A percentile compares a stretch with the other conserved stretches of the same genome.
Evolutionary conservation across 2,113 vertebrate species (phyloP).

Genomic region (Pseudolaguvia tuberculata): DNA sequence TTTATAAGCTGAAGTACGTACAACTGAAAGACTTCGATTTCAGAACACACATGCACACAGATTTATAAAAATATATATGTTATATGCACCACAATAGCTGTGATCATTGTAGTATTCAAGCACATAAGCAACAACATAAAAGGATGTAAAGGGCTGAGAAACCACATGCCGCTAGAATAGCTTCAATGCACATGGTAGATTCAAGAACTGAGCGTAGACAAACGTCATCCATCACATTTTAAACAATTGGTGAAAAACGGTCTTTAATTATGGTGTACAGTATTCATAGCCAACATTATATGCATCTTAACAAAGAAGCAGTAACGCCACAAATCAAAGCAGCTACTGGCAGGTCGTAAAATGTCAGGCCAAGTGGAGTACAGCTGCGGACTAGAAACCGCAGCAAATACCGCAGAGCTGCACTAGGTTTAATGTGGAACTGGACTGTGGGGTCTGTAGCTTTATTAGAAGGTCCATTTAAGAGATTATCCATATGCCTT

Average conservation of each 20-base stretch:
- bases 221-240: conserved; percentile 2
- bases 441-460: neutral
- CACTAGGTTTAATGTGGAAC: neutral
- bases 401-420: conserved; percentile 1
- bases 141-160: too few species aligned
- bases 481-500: neutral
- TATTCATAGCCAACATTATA: neutral
- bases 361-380: conserved; percentile 5
- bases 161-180: neutral
- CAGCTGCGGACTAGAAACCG: conserved; percentile 10
- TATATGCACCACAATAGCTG: neutral
- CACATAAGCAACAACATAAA: neutral
- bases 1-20: too few species aligned
- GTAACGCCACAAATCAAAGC: conserved; percentile 26
- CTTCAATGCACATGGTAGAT: neutral
- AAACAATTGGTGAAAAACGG: too few species aligned
- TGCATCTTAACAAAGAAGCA: conserved; percentile 23
- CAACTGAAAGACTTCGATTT: too few species aligned
- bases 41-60: too few species aligned
- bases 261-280: neutral
- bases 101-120: neutral
- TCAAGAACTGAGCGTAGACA: neutral
- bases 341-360: conserved; percentile 31
- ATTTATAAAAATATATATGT: neutral
- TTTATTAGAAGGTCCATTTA: neutral